Base-by-base conservation (phyloP, 92 coral and sea anemone species). In the Paragorgia papillata region DNA sequence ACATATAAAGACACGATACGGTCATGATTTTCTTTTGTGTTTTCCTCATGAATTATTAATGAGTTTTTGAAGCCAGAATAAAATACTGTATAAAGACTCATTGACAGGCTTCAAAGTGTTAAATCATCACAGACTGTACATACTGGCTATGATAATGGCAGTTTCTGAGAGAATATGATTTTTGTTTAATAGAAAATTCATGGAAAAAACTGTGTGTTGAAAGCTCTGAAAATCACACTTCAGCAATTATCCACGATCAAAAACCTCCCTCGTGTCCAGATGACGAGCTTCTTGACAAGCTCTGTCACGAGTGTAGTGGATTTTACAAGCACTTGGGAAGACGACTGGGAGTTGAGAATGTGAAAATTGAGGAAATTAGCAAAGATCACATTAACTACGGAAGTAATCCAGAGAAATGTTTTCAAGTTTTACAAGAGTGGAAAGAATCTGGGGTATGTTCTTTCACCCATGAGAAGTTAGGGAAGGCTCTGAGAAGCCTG, bases 251-350 rank as follows among this genome's bases (percentile, higher is more conserved):
- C 19, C 24, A 0, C 64, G 70, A 76, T 56, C 44, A 62, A 82
- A 83, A 66, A 2, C 63, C 9, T 46, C 82, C 43, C 19, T 35
- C 13, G 25, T 19, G 14, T 18, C 96, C 92, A 25, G 44, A 89
- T n/a, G 88, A 83, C 48, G 86, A 83, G 19, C 79, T 65, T 0
- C 92, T 95, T 37, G 81, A 34, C 2, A 64, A 54, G 24, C 81
- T 95, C 25, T 82, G 92, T 0, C 31, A 53, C 32, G 83, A 91
- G 0, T 85, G 92, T 15, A 30, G 78, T 9, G 1, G 75, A 17
- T 83, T 85, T 34, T 95, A 91, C 85, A 91, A 89, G 50, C 75
- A 51, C 28, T 80, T 95, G 27, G 99, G 90, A 41, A 86, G 92
- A 62, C 70, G 75, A 46, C 78, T 95, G 26, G 80, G 76, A 53